Evolutionary conservation across 2,888 invertebrate species (phyloP).

Genomic region (Heterodera filipjevi): DNA sequence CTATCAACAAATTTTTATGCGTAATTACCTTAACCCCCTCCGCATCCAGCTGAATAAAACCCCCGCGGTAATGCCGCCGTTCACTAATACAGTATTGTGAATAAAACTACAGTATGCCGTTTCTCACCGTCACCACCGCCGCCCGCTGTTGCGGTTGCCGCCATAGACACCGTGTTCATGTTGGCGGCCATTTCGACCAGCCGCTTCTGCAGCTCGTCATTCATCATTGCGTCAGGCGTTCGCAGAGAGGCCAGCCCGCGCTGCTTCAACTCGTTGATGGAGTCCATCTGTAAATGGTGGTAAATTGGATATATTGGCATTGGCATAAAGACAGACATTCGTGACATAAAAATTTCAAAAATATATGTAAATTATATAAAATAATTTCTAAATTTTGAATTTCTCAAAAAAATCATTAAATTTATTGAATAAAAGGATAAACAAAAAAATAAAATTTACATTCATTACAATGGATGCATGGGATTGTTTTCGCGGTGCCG

Average conservation of each 20-base stretch:
- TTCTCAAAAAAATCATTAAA: neutral
- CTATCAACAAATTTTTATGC: too few species aligned
- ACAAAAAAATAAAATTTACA: constrained; percentile 15
- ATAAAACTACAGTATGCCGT: too few species aligned
- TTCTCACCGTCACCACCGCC: constrained; percentile 16
- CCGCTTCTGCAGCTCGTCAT: constrained; percentile 37
- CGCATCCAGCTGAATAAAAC: too few species aligned
- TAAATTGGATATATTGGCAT: too few species aligned
- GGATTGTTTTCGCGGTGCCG: constrained; percentile 48
- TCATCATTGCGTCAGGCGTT: constrained; percentile 39
- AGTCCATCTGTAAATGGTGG: constrained; percentile 38
- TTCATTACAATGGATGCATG: constrained; percentile 26
- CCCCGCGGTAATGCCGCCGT: too few species aligned
- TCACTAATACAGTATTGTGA: too few species aligned
- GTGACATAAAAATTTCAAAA: too few species aligned
- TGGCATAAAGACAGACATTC: too few species aligned
- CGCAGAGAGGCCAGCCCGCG: constrained; percentile 39
- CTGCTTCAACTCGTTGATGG: constrained; percentile 42
- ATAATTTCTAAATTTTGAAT: too few species aligned
- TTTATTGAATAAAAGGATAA: too few species aligned
- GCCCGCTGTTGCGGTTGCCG: constrained; percentile 11
- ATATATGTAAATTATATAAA: too few species aligned
- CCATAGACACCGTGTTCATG: constrained; percentile 32
- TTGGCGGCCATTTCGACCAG: constrained; percentile 37
- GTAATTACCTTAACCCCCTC: too few species aligned